Base-by-base conservation (phyloP, 64 coral and sea anemone species). In the Porites australiensis region DNA sequence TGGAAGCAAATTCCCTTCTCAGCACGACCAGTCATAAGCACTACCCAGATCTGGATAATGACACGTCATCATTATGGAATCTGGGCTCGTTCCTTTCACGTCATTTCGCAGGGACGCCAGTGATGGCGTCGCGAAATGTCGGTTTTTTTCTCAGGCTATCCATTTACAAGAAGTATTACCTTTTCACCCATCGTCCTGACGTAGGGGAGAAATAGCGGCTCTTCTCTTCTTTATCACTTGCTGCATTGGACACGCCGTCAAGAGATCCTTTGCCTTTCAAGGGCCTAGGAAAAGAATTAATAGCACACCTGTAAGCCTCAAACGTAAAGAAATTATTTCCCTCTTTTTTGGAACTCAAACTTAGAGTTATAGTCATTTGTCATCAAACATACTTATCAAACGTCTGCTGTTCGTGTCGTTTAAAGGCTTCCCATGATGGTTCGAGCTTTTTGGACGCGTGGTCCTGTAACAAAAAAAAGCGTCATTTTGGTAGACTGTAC, bases 141-240 rank as follows among this genome's bases (percentile, higher is more conserved):
- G 1, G 27, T 1, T 1, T 37, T 37, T 37, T 37, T 37, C 27
- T 37, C 27, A 37, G 27, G 27, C 27, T 37, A 37, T 37, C 27
- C 27, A 37, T 37, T 37, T 37, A 37, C 27, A 37, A 37, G 27
- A 37, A 37, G 27, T 16, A 22, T 88, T 71, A 97, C 95, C 92
- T 97, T 94, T 88, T 97, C 21, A 97, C 88, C 95, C 95, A 97
- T 20, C 95, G 92, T 88, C 95, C 95, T 44, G 88, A 94, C 9
- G 87, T 89, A n/a, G 95, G 88, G 2, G 95, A 94, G 75, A 86
- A 97, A 82, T 94, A 94, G 37, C 90, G 74, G 62, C 67, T 82
- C 27, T 50, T 23, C 8, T 71, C 47, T 44, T 72, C 85, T 46
- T 68, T 84, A 15, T 68, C 81, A 68, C 81, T 84, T 19, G 63